Conservation (phyloP, 1,140 invertebrate genomes). For the Drosophila prosaltans region DNA sequence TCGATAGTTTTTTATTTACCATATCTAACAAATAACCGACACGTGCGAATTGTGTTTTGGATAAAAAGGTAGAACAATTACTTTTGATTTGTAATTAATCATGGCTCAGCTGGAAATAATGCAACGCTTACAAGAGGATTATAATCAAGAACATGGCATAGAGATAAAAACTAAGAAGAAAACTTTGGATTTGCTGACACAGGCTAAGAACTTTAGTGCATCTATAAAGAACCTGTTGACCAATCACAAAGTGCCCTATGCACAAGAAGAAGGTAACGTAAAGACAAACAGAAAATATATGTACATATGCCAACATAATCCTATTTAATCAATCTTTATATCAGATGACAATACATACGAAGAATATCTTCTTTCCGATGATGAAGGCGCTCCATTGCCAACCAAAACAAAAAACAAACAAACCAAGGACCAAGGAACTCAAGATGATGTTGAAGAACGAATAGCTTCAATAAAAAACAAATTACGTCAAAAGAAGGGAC, state of each 20-base stretch:
- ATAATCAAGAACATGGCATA: slow-evolving; percentile 15
- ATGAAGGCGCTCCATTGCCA: slow-evolving; percentile 31
- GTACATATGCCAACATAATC: neutral
- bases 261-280: slow-evolving; percentile 54
- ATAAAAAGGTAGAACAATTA: slow-evolving; percentile 19
- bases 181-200: slow-evolving; percentile 18
- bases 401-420: slow-evolving; percentile 26
- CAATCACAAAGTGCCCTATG: slow-evolving; percentile 56
- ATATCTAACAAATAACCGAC: slow-evolving; percentile 14
- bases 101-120: slow-evolving; percentile 33
- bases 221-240: slow-evolving; percentile 46
- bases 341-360: slow-evolving; percentile 70
- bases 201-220: slow-evolving; percentile 23
- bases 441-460: slow-evolving; percentile 70
- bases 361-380: slow-evolving; percentile 66
- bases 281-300: neutral
- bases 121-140: slow-evolving; percentile 40
- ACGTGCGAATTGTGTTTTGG: slow-evolving; percentile 42
- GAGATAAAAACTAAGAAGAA: slow-evolving; percentile 13
- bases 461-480: slow-evolving; percentile 80
- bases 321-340: neutral
- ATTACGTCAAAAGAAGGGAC: slow-evolving; percentile 74
- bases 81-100: neutral
- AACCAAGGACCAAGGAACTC: slow-evolving; percentile 5
- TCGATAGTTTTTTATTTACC: neutral